These are phyloP conservation scores for Maccullochella peelii DNA, from an alignment of 2,113 vertebrate genomes.

Conservation along the genomic window DNA sequence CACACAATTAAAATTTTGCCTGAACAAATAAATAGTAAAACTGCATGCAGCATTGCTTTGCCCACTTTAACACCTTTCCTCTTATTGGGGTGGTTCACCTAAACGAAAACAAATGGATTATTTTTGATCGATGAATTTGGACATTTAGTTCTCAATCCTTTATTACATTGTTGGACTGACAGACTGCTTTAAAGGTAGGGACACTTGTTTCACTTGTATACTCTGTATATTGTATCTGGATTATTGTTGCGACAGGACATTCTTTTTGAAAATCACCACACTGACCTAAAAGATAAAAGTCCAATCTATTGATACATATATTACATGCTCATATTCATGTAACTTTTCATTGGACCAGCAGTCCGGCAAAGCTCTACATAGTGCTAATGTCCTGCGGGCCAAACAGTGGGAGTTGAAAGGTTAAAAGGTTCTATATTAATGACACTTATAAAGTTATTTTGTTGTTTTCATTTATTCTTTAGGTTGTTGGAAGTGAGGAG, in stretches of 20 bases:
- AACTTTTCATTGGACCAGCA: neutral
- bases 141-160: neutral
- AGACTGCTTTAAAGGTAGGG: conserved; percentile 7
- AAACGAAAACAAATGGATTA: neutral
- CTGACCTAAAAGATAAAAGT: too few relatives aligned
- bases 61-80: neutral
- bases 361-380: neutral
- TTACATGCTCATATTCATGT: too few relatives aligned
- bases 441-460: neutral
- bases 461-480: conserved; percentile 10
- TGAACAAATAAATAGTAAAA: neutral
- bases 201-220: neutral
- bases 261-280: too few relatives aligned
- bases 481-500: conserved; percentile 91
- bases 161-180: neutral
- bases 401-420: neutral
- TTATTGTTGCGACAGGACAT: too few relatives aligned
- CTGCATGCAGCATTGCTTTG: neutral
- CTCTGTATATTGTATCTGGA: neutral
- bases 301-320: too few relatives aligned
- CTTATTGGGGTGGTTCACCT: neutral
- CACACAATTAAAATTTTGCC: neutral
- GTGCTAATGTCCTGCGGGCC: neutral
- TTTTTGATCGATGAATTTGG: neutral
- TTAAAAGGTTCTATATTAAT: neutral